Evolutionary conservation across 2,113 vertebrate genomes (phyloP), one percentile per base, ranked within the genome.

Genomic region (Clarias macrocephalus): DNA sequence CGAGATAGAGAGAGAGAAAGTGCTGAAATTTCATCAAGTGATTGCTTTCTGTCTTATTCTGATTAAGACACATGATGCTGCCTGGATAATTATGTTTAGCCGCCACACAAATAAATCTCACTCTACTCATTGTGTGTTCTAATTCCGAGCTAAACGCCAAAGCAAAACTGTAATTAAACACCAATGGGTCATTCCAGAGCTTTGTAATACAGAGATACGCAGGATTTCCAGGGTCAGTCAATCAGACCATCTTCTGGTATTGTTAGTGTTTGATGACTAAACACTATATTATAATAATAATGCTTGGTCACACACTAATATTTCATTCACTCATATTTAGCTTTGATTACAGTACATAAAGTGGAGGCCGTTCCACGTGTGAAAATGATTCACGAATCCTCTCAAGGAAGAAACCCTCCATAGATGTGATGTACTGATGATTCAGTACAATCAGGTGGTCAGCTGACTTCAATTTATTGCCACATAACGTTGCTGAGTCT

Each of bases 21-120:
- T 68, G 60, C 54, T 63, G 42, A 59, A 87, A 70, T 66, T 18
- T 56, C 68, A 85, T 89, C 82, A 75, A 84, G 81, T 75, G 82
- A 87, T 89, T 84, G 72, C 23, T 60, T 80, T 86, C 42, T 65
- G 62, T 84, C 21, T 62, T 30, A 28, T 33, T 72, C 82, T 80
- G 75, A 87, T 84, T 86, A 84, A 65, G 75, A 84, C 18, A 66
- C 59, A 1, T 60, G 30, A 81, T 30, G 37, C 0, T 19, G 60
- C 28, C 37, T 5, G 76, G 65, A 54, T 81, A 87, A 84, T 85
- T 81, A 85, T 30, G 28, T 80, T 84, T 84, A 86, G 65, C 65
- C 70, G 19, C 37, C 42, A 37, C 21, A 59, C 10, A 62, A 65
- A n/a, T 72, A 37, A 79, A 48, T 23, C 11, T 82, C 60, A 37